A percentile compares a stretch with the other conserved stretches of the same genome.
Conservation (phyloP, 2,113 vertebrate genomes). For the Puma concolor region DNA sequence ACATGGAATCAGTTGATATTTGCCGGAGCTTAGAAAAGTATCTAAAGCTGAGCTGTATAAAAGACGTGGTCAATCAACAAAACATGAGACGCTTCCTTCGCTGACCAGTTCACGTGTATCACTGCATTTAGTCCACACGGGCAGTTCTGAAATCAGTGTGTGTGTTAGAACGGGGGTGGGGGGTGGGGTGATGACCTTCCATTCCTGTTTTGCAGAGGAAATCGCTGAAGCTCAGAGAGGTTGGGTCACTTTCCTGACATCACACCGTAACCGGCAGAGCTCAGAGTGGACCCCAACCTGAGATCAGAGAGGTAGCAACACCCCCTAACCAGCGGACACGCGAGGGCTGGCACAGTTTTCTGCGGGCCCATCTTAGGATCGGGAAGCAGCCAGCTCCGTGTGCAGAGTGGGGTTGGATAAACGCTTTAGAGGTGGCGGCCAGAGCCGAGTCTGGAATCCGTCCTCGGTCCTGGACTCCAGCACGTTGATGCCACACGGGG, state of each 20-base stretch:
- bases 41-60: fast-evolving
- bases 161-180: neutral
- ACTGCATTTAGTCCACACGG: neutral
- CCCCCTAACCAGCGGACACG: neutral
- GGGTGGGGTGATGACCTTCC: fast-evolving
- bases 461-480: neutral
- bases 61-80: too few relatives aligned
- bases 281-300: neutral
- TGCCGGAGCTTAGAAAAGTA: neutral
- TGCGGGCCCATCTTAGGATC: fast-evolving
- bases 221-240: neutral
- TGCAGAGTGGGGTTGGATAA: neutral
- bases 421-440: fast-evolving
- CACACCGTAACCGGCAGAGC: neutral
- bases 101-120: fast-evolving
- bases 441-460: neutral
- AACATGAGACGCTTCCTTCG: neutral
- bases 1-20: neutral
- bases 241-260: neutral
- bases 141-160: neutral
- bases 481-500: fast-evolving
- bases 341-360: neutral
- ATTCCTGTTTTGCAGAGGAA: neutral
- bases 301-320: neutral
- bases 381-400: fast-evolving